Evolutionary conservation across 2,888 invertebrate genomes (phyloP), one percentile per base, ranked within the genome.

Genomic region (Hyposoter dolosus): DNA sequence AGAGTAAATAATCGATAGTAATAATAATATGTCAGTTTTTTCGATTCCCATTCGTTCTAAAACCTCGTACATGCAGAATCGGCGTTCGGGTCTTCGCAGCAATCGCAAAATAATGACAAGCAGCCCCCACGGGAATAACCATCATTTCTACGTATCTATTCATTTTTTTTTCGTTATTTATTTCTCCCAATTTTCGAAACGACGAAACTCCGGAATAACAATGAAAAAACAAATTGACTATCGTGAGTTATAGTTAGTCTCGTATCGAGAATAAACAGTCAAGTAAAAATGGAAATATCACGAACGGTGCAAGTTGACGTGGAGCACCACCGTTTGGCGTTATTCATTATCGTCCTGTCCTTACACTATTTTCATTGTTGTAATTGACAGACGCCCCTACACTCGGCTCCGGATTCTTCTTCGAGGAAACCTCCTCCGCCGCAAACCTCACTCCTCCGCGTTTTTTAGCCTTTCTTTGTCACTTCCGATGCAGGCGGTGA

Each of bases 401-500:
- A 43, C 43, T 68, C 68, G 19, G 66, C 60, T 77, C 50, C 17
- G 71, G 12, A 28, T 50, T 23, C 56, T 43, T 71, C 10, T 72
- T 50, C 71, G 50, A 47, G 35, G 12, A 40, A 35, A 40, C 15
- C 40, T 50, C 12, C 75, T 12, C 45, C 45, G 50, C 40, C 7
- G 32, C 1, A 56, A 47, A 32, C 32, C 10, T 3, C 32, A 3
- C 4, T 66, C 7, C n/a, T 15, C 45, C 69, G 43, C 74, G 53
- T 35, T n/a, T 35, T n/a, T 84, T 85, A 88, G 35, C 80, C 90
- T 77, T 90, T 88, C 75, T 88, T 89, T 28, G 88, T 81, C 19
- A 86, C 83, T 47, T 90, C 90, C 43, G 90, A 86, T 19, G 93
- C 95, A 93, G 95, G 96, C 89, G 95, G 97, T 89, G 95, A 97